phyloP scores from a whole-genome alignment of 2,113 vertebrate genomes.

The Typhlomys cinereus region DNA sequence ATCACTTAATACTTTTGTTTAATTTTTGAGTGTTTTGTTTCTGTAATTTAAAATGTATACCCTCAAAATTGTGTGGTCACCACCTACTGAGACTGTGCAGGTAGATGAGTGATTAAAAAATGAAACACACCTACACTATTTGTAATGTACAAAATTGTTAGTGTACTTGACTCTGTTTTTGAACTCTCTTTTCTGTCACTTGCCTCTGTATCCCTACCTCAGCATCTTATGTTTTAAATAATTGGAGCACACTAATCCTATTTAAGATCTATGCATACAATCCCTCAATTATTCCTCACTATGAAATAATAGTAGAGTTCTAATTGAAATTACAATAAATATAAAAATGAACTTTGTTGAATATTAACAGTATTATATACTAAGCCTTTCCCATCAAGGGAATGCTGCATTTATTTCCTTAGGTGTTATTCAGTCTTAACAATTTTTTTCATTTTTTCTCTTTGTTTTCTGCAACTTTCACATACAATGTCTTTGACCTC shows the following conservation, averaged over 20 bases:
- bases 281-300: no score
- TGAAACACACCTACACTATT: background rate
- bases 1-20: background rate
- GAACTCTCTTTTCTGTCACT: background rate
- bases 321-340: no score
- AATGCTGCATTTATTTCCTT: no score
- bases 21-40: background rate
- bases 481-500: no score
- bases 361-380: no score
- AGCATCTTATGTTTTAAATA: background rate
- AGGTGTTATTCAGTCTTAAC: no score
- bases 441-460: no score
- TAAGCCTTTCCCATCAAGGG: no score
- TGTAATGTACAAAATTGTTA: background rate
- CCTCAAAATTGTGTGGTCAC: background rate
- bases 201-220: background rate
- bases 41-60: background rate
- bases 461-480: no score
- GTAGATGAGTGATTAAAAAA: background rate
- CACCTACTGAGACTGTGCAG: background rate
- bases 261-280: constrained; percentile 3
- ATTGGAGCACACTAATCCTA: background rate
- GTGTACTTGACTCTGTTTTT: background rate
- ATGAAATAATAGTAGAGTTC: no score
- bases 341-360: no score